Evolutionary conservation across 2,797 vertebrate genomes (phyloP).

Genomic region (Clamator glandarius): DNA sequence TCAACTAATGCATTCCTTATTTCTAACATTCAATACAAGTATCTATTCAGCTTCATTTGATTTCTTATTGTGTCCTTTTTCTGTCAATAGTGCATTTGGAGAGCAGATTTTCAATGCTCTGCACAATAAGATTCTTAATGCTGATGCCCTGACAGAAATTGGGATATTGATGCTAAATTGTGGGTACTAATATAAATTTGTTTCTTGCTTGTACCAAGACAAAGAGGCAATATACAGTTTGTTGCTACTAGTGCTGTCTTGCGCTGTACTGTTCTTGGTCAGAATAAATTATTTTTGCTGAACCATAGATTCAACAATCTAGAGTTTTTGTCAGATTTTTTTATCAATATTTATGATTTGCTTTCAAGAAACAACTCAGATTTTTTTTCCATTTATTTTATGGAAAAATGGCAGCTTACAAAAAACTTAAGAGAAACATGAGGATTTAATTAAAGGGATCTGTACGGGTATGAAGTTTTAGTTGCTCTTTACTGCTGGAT

Average conservation of each 20-base stretch:
- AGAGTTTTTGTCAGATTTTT: neutral
- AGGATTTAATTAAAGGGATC: neutral
- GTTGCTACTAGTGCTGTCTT: neutral
- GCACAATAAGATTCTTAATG: conserved; percentile 32
- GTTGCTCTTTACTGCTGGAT: neutral
- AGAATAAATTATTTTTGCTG: neutral
- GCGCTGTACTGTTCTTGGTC: neutral
- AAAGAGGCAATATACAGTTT: neutral
- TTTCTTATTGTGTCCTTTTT: conserved; percentile 69
- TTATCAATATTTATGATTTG: neutral
- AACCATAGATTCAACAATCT: neutral
- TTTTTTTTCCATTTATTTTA: conserved; percentile 3
- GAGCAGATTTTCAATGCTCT: conserved; percentile 47
- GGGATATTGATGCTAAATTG: conserved; percentile 67
- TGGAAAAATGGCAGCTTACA: neutral
- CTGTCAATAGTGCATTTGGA: conserved; percentile 70
- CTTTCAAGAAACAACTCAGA: neutral
- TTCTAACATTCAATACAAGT: conserved; percentile 11
- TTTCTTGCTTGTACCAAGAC: conserved; percentile 52
- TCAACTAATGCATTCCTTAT: conserved; percentile 44
- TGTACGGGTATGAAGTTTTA: neutral
- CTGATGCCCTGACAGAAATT: conserved; percentile 63
- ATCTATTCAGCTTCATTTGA: conserved; percentile 79
- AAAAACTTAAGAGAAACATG: neutral
- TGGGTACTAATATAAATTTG: conserved; percentile 64